Base-by-base conservation (phyloP, 2,797 vertebrate species). In the Micromesistius poutassou region DNA sequence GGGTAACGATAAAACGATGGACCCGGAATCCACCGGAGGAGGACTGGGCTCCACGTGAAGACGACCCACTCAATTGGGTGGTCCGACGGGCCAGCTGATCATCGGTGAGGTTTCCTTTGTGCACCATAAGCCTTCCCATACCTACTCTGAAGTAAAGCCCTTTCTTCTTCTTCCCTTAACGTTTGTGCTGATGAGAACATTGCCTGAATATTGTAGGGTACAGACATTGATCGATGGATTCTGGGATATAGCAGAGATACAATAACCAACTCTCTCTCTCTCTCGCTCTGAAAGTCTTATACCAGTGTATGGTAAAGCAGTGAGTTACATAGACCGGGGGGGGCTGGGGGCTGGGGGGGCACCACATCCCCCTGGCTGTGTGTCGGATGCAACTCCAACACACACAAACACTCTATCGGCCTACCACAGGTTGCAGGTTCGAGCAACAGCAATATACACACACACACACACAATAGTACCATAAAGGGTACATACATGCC, bases 291-390 rank as follows among this genome's bases (percentile, higher is more conserved):
- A 1, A 25, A 25, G 55, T 62, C 22, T 25, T 62, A 62, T n/a
- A 62, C 55, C 55, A 62, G n/a, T 19, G n/a, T 62, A 62, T 62
- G 55, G n/a, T 62, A 62, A 25, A 62, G n/a, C 55, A 62, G n/a
- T 7, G 16, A 22, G 50, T n/a, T 19, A 55, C 50, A 55, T 55
- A 55, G 50, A 55, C 19, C 16, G 50, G 55, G 9, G 13, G 13
- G 12, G 38, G 38, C 8, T 25, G 13, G 13, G 12, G 38, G 38
- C 8, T 13, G 42, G 46, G 46, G 14, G 16, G 46, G 7, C 0
- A 42, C 40, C 40, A 46, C 16, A 4, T 46, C 16, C 42, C 13
- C 13, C 14, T 13, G 42, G 42, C 1, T 46, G 42, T 46, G 42
- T 46, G 16, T 13, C 16, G 36, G 36, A 38, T 38, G 36, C 36